Base-by-base conservation (phyloP, 2,113 vertebrate species). In the Parus major region DNA sequence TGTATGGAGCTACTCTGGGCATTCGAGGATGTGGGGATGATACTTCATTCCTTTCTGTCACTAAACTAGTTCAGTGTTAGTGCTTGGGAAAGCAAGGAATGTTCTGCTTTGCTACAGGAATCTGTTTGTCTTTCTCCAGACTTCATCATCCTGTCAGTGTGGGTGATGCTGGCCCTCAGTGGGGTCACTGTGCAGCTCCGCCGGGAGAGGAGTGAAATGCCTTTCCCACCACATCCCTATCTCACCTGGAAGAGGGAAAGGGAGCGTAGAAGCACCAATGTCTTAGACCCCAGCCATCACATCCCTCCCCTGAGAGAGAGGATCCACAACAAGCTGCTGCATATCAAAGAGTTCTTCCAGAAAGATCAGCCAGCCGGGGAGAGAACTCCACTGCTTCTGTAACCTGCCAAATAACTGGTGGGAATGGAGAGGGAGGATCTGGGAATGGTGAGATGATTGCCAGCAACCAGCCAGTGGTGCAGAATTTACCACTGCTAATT, bases 211-310 rank as follows among this genome's bases (percentile, higher is more conserved):
- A 97, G 96, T 0, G 97, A 97, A 9, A 98, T 98, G 0, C 97
- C 98, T 66, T 99, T 99, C 96, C 99, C 99, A 0, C 98, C 99
- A 2, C 99, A 99, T 77, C 99, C 99, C 0, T 99, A 99, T 63
- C 92, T 98, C 76, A 87, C 98, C 95, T 99, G 99, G 99, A 98
- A 97, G 78, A 98, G 98, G 53, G 98, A 99, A 31, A 97, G 98
- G 24, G 98, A 99, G 44, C 98, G 99, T 8, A 98, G 99, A n/a
- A 98, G 98, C 52, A 99, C 99, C 15, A 99, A 99, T 86, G 97
- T 99, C 41, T 97, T 99, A 87, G 99, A 99, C 92, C 99, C 99
- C 11, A 99, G 99, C 95, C 97, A 99, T 95, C 99, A 99, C 52
- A 95, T 98, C 44, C 99, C 99, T 18, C 97, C 99, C 5, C 71